Percentiles rank a stretch among this genome's conserved stretches.
Conservation (phyloP, 2,888 invertebrate species). For the Polylopha cassiicola region DNA sequence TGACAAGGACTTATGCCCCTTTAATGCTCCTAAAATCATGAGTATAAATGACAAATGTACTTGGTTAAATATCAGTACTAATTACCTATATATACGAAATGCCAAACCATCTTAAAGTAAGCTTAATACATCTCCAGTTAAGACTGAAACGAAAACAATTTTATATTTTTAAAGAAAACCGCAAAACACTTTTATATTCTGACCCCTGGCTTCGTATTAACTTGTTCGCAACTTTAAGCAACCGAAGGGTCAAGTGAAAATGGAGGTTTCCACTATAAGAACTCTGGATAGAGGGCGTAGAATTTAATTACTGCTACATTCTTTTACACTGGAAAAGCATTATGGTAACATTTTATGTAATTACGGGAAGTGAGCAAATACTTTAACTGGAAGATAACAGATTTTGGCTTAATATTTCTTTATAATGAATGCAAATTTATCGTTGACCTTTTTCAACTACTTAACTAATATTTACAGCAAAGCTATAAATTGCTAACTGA, state of each 20-base stretch:
- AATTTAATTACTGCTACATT: conserved; percentile 62
- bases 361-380: conserved; percentile 38
- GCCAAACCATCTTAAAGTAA: too few species aligned
- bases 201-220: conserved; percentile 35
- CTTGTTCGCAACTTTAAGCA: conserved; percentile 27
- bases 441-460: too few species aligned
- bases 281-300: conserved; percentile 38
- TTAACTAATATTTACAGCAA: too few species aligned
- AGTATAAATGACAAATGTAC: too few species aligned
- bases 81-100: too few species aligned
- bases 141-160: conserved; percentile 44
- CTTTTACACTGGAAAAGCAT: conserved; percentile 42
- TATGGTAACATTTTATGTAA: conserved; percentile 37
- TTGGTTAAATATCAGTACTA: too few species aligned
- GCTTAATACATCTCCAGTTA: conserved; percentile 30
- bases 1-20: too few species aligned
- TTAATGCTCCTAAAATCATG: too few species aligned
- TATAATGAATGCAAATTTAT: too few species aligned
- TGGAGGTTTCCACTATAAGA: conserved; percentile 31
- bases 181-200: conserved; percentile 25
- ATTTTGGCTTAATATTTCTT: too few species aligned
- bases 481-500: too few species aligned
- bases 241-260: conserved; percentile 33
- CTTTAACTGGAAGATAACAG: too few species aligned
- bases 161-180: conserved; percentile 46